phyloP scores from a whole-genome alignment of 2,888 invertebrate genomes.

The Hyppa rectilinea region DNA sequence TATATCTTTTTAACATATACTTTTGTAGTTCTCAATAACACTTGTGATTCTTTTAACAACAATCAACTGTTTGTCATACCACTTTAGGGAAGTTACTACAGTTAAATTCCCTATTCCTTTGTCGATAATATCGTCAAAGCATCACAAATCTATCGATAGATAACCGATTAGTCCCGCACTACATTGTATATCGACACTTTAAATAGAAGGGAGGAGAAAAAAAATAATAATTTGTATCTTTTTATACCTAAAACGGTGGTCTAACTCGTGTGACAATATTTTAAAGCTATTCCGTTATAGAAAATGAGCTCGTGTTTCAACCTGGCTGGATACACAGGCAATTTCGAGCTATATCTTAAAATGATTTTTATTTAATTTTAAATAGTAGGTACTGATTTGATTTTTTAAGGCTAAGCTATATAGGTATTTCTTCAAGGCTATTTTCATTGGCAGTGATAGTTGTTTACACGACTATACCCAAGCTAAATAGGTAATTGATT shows the following conservation, averaged over 20 bases:
- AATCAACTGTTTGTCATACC: slow-evolving; percentile 10
- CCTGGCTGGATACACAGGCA: slow-evolving; percentile 52
- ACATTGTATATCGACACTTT: slow-evolving; percentile 77
- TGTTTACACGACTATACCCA: slow-evolving; percentile 34
- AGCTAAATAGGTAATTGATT: slow-evolving; percentile 45
- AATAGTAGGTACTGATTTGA: slow-evolving; percentile 10
- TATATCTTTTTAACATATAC: slow-evolving; percentile 68
- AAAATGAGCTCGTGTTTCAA: slow-evolving; percentile 64
- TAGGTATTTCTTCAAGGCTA: slow-evolving; percentile 32
- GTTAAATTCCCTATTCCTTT: background rate
- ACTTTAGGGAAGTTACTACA: background rate
- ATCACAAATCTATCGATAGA: slow-evolving; percentile 66
- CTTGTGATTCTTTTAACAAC: slow-evolving; percentile 60
- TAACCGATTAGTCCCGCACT: slow-evolving; percentile 79
- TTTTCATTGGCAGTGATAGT: slow-evolving; percentile 58
- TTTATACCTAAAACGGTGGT: slow-evolving; percentile 88
- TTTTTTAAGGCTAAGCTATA: slow-evolving; percentile 31
- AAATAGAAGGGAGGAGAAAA: slow-evolving; percentile 74
- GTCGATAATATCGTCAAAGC: slow-evolving; percentile 36
- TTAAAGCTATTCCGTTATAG: slow-evolving; percentile 85
- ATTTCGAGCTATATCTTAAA: slow-evolving; percentile 23
- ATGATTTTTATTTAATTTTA: slow-evolving; percentile 1
- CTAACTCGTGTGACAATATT: slow-evolving; percentile 85
- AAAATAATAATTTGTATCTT: slow-evolving; percentile 68
- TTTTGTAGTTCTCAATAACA: slow-evolving; percentile 62